Percentiles rank a stretch among this genome's conserved stretches.
Evolutionary conservation across 30 jellyfish, hydroid and myxozoan genomes (phyloP).

Genomic region (Aurelia sp.): DNA sequence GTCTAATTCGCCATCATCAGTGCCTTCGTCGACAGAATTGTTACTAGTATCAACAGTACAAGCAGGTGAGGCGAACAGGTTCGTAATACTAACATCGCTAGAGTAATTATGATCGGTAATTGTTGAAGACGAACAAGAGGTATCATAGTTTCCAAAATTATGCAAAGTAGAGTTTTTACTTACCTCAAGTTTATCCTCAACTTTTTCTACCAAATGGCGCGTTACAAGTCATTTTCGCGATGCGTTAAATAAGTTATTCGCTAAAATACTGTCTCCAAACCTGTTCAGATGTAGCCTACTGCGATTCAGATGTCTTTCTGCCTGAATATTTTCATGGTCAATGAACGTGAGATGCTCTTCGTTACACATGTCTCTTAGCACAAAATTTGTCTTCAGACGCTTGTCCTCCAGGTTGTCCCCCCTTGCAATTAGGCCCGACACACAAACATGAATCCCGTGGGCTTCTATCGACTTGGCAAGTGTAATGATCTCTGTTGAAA

Average conservation of each 20-base stretch:
- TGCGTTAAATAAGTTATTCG: neutral
- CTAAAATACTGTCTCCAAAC: constrained; percentile 27
- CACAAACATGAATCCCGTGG: neutral
- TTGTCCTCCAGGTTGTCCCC: constrained; percentile 27
- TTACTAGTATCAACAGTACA: no score
- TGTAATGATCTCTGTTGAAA: constrained; percentile 4
- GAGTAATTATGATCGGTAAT: no score
- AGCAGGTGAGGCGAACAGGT: no score
- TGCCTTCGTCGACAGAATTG: no score
- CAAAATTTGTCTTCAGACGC: constrained; percentile 10
- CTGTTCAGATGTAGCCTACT: constrained; percentile 12
- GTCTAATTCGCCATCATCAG: no score
- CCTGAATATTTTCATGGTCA: constrained; percentile 16
- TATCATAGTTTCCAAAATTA: no score
- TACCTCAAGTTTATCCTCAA: no score
- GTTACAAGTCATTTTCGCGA: no score
- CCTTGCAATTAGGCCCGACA: constrained; percentile 20
- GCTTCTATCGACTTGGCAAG: constrained; percentile 6
- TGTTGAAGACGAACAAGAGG: no score
- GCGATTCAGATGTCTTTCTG: constrained; percentile 13
- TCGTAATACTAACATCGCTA: no score
- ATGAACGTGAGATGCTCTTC: constrained; percentile 6
- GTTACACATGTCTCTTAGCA: constrained; percentile 25
- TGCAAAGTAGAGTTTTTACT: no score
- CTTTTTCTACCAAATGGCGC: no score